Percentiles rank a stretch among this genome's conserved stretches.
phyloP scores from a whole-genome alignment of 2,888 invertebrate species.

The Sesamia inferens region DNA sequence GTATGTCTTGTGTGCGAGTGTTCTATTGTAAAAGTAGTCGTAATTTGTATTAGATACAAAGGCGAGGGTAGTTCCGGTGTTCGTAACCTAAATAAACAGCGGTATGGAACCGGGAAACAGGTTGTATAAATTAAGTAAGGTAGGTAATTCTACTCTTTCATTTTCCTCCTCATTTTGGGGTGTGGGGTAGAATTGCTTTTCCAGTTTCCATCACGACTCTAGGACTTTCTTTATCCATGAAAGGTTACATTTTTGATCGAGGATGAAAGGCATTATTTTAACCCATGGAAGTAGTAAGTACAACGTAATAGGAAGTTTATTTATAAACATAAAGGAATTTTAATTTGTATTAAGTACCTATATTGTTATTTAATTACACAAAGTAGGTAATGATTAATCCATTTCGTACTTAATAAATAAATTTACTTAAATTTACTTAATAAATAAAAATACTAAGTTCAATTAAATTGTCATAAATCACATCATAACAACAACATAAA shows the following conservation, averaged over 20 bases:
- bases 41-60: constrained; percentile 39
- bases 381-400: neutral
- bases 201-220: neutral
- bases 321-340: neutral
- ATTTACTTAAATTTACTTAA: no score
- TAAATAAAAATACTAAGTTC: neutral
- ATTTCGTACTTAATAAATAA: neutral
- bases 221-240: neutral
- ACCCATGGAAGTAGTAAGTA: constrained; percentile 2
- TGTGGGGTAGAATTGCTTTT: constrained; percentile 23
- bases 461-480: constrained; percentile 35
- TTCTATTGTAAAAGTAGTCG: neutral
- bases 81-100: constrained; percentile 53
- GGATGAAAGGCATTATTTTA: neutral
- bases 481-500: constrained; percentile 13
- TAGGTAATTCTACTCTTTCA: neutral
- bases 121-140: constrained; percentile 42
- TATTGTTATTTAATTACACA: neutral
- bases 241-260: no score
- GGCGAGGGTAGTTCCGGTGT: constrained; percentile 40
- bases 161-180: no score
- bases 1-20: neutral
- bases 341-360: neutral
- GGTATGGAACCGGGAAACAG: constrained; percentile 52
- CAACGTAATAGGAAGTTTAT: neutral